Base-by-base conservation (phyloP, 2,113 vertebrate genomes). In the Turdus rufiventris region DNA sequence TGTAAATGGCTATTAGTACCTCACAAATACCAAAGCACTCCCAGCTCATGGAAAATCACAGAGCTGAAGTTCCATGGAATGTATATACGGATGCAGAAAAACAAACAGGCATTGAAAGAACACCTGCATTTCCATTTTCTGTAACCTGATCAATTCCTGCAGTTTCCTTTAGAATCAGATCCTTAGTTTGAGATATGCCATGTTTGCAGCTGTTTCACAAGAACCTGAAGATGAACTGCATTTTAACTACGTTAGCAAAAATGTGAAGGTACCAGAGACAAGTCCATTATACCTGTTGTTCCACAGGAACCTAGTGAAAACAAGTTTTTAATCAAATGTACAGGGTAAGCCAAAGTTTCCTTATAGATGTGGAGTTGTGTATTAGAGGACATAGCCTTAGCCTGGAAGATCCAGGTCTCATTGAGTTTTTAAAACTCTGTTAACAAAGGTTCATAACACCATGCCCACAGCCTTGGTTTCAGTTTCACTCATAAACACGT, bases 341-440 rank as follows among this genome's bases (percentile, higher is more conserved):
- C 21, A 76, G 10, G 10, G 12, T 16, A 82, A 83, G 34, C 3
- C 14, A 54, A 83, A 80, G 54, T 24, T 54, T 76, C 12, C 62
- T 14, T 33, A 4, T 1, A n/a, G 33, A 21, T 36, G 17, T 57
- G 13, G 34, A 82, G 28, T 40, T 72, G 34, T 58, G 8, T 29
- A 36, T 16, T 38, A 29, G n/a, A 42, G 33, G 67, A 56, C 14
- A 34, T 0, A 0, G 36, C 23, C 14, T 42, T 48, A 56, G 54
- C 13, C 62, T 78, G 28, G 24, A 68, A 87, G 31, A 67, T 14
- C 14, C 33, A 3, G 7, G 25, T 79, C 33, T 75, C 38, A 29
- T 31, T 40, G 10, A 1, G 9, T 9, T 73, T 25, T 43, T 34
- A 57, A 67, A 86, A 56, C 23, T 14, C 38, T 50, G 31, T 20